phyloP scores from a whole-genome alignment of 2,797 vertebrate genomes.

The Morus bassanus region DNA sequence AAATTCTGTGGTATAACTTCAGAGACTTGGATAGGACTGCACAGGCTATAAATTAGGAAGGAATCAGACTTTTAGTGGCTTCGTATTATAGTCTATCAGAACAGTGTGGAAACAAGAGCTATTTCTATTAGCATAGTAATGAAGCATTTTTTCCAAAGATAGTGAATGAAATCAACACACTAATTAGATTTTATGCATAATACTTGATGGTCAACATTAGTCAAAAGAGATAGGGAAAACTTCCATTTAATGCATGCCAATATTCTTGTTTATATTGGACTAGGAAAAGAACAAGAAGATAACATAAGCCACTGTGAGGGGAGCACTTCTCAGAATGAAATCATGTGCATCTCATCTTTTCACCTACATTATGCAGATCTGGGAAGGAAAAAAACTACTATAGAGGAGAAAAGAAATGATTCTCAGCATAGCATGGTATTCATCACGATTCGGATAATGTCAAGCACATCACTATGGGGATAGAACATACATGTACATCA shows the following conservation, averaged over 20 bases:
- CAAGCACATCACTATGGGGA: background rate
- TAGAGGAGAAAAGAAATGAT: background rate
- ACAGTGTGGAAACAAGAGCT: background rate
- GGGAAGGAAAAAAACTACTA: background rate
- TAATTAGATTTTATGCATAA: conserved; percentile 42
- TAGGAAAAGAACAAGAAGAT: background rate
- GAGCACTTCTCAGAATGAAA: background rate
- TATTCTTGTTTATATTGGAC: background rate
- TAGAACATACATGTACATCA: background rate
- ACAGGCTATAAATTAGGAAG: background rate
- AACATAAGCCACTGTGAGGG: background rate
- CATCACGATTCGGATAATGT: background rate
- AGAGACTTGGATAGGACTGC: background rate
- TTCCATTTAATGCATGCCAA: background rate
- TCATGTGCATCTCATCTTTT: background rate
- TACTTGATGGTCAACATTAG: background rate
- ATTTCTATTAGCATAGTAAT: conserved; percentile 56
- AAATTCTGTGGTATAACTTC: background rate
- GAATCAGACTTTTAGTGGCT: background rate
- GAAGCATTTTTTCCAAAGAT: conserved; percentile 25
- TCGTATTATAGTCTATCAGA: background rate
- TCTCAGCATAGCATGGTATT: background rate
- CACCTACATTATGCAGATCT: background rate
- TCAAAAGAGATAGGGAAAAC: background rate
- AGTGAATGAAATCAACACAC: conserved; percentile 32